A percentile compares a stretch with the other conserved stretches of the same genome.
Conservation (phyloP, 2,113 vertebrate genomes). For the Tyrannus savana region DNA sequence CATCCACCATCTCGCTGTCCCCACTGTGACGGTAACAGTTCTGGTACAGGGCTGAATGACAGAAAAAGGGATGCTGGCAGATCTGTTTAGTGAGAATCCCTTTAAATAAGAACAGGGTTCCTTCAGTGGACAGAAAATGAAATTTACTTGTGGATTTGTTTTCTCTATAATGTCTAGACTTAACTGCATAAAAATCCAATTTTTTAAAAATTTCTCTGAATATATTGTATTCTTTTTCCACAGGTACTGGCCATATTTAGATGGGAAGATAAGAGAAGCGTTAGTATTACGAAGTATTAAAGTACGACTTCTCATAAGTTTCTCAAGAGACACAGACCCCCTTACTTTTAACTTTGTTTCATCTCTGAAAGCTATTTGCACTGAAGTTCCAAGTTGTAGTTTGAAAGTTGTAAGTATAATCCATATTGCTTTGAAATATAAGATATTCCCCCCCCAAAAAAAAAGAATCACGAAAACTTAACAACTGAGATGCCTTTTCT, state of each 20-base stretch:
- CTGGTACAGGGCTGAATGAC: neutral
- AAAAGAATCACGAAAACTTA: neutral
- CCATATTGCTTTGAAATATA: neutral
- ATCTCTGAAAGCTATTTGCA: conserved; percentile 92
- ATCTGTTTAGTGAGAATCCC: neutral
- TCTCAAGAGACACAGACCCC: conserved; percentile 89
- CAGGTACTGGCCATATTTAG: conserved; percentile 94
- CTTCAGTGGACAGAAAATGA: neutral
- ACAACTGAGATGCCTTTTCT: neutral
- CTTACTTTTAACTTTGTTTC: conserved; percentile 94
- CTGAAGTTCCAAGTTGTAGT: conserved; percentile 88
- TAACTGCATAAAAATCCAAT: neutral
- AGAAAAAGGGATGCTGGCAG: neutral
- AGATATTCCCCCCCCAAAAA: neutral
- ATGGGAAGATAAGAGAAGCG: conserved; percentile 90
- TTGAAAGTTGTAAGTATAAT: conserved; percentile 89
- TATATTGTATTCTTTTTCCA: neutral
- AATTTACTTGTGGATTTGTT: neutral
- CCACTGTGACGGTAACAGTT: neutral
- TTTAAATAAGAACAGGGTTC: neutral
- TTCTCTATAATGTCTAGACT: neutral
- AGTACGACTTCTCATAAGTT: conserved; percentile 91
- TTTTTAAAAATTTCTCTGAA: neutral
- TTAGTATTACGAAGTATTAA: conserved; percentile 87
- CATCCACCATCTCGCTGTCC: neutral